Base-by-base conservation (phyloP, 37 sponge, comb jelly and placozoan genomes). In the Axinella damicornis region DNA sequence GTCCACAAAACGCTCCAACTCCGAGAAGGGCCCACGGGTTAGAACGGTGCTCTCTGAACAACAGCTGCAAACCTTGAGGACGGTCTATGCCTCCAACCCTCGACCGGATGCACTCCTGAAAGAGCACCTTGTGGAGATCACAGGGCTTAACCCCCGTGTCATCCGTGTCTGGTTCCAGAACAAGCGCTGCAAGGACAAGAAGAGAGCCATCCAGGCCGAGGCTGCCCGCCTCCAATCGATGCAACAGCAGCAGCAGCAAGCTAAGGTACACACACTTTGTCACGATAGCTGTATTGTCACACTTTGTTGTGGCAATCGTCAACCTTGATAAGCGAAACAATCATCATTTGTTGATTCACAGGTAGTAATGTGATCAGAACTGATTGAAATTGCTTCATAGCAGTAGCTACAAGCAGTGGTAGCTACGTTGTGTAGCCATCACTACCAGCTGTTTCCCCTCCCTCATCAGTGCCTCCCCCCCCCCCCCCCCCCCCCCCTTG, bases 131-230 rank as follows among this genome's bases (percentile, higher is more conserved):
- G 87, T 85, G n/a, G 96, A 98, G 57, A 73, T 93, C 55, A 93
- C 94, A 36, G 96, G 92, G 0, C 89, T 98, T 41, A 88, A 78
- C n/a, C 85, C 96, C 19, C 56, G 96, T 46, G 94, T 93, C 40
- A 94, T 98, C 53, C 79, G 98, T 24, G 98, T 98, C 14, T 98
- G 98, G 98, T 98, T 98, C 80, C 98, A 98, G 81, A 98, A 98
- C 91, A 95, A 94, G 73, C 85, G 98, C 18, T 98, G 98, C 80
- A 98, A 98, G 80, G 98, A 98, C 86, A 98, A 98, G 92, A 98
- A 98, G 90, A 95, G 94, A 71, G 77, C 79, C 22, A 78, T 93
- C 6, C 90, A 85, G 40, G 89, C 88, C 13, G 70, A 66, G 30
- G 61, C 65, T 0, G 70, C 69, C 27, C 63, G 82, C 17, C 39